Evolutionary conservation across 2,888 invertebrate species (phyloP).

Genomic region (Eurois occulta): DNA sequence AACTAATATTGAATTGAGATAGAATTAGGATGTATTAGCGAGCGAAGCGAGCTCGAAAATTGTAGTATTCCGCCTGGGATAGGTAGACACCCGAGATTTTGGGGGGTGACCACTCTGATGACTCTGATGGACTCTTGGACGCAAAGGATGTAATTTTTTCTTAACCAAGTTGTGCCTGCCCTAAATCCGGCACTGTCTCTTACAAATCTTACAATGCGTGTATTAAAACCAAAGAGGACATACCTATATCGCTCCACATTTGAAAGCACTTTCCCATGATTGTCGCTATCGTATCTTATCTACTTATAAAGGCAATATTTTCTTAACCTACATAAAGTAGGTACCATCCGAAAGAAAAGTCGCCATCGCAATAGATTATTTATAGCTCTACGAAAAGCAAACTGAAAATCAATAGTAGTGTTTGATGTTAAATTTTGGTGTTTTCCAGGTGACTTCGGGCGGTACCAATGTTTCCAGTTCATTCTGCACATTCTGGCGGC

Average conservation of each 20-base stretch:
- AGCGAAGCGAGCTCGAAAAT: no score
- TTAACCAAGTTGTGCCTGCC: no score
- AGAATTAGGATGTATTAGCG: no score
- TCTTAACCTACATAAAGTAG: constrained; percentile 43
- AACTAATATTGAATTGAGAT: no score
- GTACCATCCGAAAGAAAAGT: constrained; percentile 7
- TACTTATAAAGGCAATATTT: constrained; percentile 40
- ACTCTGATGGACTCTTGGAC: no score
- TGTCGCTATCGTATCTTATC: constrained; percentile 37
- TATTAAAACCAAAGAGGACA: constrained; percentile 14
- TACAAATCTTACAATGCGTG: background rate
- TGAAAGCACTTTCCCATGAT: constrained; percentile 37
- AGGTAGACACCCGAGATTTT: no score
- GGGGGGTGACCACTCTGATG: no score
- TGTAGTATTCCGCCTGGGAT: no score
- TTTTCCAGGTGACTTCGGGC: constrained; percentile 94
- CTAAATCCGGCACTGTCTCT: no score
- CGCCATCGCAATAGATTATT: constrained; percentile 25
- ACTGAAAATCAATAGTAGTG: constrained; percentile 17
- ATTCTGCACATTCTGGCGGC: constrained; percentile 94
- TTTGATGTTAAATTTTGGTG: constrained; percentile 31
- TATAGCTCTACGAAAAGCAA: constrained; percentile 16
- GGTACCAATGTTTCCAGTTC: constrained; percentile 95
- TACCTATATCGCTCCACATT: constrained; percentile 22
- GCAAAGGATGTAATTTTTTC: no score